Percentiles rank a stretch among this genome's conserved stretches.
phyloP scores from a whole-genome alignment of 2,888 invertebrate species.

The Drosophila nr. medialis region DNA sequence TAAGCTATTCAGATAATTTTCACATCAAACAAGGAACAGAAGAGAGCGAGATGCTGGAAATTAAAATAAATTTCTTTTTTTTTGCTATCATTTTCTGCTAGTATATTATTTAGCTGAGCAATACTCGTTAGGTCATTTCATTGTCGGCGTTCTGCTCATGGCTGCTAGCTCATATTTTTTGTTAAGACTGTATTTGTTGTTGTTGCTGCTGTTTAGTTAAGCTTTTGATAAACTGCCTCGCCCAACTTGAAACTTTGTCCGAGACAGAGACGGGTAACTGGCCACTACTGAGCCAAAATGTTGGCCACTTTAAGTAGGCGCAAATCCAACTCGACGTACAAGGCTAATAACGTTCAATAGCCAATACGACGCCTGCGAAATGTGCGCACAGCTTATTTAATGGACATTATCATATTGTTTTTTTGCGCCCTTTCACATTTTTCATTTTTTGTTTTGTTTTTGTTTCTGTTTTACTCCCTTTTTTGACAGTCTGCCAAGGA shows the following conservation, averaged over 20 bases:
- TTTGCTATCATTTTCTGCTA: neutral
- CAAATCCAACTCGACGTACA: constrained; percentile 27
- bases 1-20: neutral
- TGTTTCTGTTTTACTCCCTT: constrained; percentile 9
- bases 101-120: neutral
- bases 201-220: constrained; percentile 60
- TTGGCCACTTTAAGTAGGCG: constrained; percentile 28
- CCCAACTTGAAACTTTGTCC: constrained; percentile 34
- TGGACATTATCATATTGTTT: constrained; percentile 69
- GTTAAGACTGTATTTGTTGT: constrained; percentile 17
- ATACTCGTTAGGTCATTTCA: neutral
- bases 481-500: constrained; percentile 70
- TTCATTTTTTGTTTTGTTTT: constrained; percentile 14
- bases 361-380: constrained; percentile 76
- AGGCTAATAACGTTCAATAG: constrained; percentile 78
- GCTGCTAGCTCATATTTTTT: neutral
- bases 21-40: neutral
- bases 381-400: constrained; percentile 80
- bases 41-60: neutral
- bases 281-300: constrained; percentile 14
- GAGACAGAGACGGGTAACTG: constrained; percentile 10
- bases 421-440: neutral
- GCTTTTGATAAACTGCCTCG: constrained; percentile 75
- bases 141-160: neutral
- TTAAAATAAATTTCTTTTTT: neutral